Conservation (phyloP, 2,113 vertebrate genomes). For the Bubo bubo region DNA sequence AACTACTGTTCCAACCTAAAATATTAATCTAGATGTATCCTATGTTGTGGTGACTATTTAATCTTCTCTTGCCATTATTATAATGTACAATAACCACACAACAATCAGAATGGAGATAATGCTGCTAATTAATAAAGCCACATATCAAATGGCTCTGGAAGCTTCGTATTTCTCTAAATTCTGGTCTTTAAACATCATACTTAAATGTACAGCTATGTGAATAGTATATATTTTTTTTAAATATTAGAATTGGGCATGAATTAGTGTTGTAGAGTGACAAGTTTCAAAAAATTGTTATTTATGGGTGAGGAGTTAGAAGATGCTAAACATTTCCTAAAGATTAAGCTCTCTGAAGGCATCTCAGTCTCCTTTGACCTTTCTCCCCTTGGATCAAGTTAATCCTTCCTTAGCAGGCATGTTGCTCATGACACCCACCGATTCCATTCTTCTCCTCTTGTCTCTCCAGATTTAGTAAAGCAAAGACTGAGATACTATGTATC, state of each 20-base stretch:
- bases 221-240: background rate
- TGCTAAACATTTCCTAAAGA: background rate
- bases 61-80: background rate
- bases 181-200: background rate
- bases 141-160: background rate
- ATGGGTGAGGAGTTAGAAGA: background rate
- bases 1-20: background rate
- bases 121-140: background rate
- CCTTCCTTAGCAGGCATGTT: constrained; percentile 2
- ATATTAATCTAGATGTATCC: background rate
- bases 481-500: background rate
- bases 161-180: background rate
- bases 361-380: background rate
- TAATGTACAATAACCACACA: background rate
- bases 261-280: background rate
- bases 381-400: background rate
- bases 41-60: background rate
- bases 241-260: background rate
- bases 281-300: background rate
- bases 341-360: background rate
- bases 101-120: background rate
- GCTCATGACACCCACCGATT: background rate
- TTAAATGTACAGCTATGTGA: background rate
- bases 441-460: constrained; percentile 31
- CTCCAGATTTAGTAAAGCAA: constrained; percentile 30